Base-by-base conservation (phyloP, 2,797 vertebrate species). In the Manis pentadactyla region DNA sequence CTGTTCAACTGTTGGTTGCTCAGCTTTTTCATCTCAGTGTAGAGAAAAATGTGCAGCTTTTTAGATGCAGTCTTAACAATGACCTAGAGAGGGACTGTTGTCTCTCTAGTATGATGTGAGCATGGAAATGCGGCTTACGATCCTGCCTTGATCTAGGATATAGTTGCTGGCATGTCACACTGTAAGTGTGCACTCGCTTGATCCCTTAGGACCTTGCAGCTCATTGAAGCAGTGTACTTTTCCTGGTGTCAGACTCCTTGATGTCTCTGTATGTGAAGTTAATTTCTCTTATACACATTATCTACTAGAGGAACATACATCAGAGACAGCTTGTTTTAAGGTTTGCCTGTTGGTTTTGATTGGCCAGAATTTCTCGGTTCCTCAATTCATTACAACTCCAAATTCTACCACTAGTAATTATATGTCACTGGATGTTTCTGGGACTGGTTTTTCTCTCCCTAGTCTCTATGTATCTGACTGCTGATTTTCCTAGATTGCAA, bases 81-180 rank as follows among this genome's bases (percentile, higher is more conserved):
- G 96, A 53, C 31, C 95, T 97, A 94, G 90, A 96, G 94, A 85
- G 93, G 90, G 81, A 96, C 97, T 95, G 49, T 89, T 94, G 96
- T 97, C 94, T 97, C 93, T 96, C 6, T 91, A 61, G 81, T 78
- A 1, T 31, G 79, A 55, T 82, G 51, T 87, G 66, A 90, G n/a
- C 85, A 96, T 79, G 42, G 90, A 64, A 95, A 75, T 82, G 57
- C 63, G 71, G 74, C 69, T 93, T 19, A 18, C 19, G 81, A 78
- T 59, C 11, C 39, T 93, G 57, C 81, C 53, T 63, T 53, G 59
- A 51, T 49, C 46, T 49, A 9, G 61, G 49, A 34, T 46, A 29
- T 5, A 63, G 69, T n/a, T 59, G 37, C 82, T 91, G 92, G 55
- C 66, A 5, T 49, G 73, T 86, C 79, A 69, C 69, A 11, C 37